Conservation (phyloP, 2,888 invertebrate species). For the Hirtodrosophila trivittata region DNA sequence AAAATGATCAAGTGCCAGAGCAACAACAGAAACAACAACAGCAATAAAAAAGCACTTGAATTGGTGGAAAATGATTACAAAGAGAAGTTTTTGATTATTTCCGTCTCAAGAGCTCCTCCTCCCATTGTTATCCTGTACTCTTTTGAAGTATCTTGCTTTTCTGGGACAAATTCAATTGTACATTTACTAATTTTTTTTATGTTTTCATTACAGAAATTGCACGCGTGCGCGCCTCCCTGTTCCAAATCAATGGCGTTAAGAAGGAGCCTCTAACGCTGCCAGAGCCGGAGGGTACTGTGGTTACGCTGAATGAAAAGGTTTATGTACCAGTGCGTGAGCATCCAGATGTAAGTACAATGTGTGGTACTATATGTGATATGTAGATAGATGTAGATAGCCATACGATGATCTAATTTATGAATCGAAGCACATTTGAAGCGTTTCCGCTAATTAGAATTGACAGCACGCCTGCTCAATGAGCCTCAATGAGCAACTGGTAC, state of each 20-base stretch:
- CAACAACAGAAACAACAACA: no score
- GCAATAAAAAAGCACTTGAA: no score
- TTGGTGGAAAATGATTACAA: no score
- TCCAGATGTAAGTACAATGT: constrained; percentile 95
- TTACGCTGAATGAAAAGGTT: constrained; percentile 98
- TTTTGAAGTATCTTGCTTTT: no score
- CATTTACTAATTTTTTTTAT: constrained; percentile 9
- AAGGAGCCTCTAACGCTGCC: constrained; percentile 96
- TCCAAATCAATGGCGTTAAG: constrained; percentile 99
- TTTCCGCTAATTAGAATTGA: constrained; percentile 82
- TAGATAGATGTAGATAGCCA: neutral
- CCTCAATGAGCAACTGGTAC: constrained; percentile 81
- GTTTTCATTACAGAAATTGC: constrained; percentile 93
- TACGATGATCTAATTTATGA: constrained; percentile 70
- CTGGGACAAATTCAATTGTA: no score
- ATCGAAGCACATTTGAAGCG: constrained; percentile 64
- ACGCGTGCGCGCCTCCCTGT: constrained; percentile 97
- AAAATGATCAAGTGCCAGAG: neutral
- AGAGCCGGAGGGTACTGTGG: constrained; percentile 94
- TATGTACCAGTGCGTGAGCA: constrained; percentile 99
- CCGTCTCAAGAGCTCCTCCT: no score
- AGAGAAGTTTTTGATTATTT: no score
- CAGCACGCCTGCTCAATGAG: constrained; percentile 67
- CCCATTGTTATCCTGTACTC: no score
- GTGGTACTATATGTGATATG: no score